A percentile compares a stretch with the other conserved stretches of the same genome.
These are phyloP conservation scores for Brotula barbata DNA, from an alignment of 2,797 vertebrate genomes.

Conservation along the genomic window DNA sequence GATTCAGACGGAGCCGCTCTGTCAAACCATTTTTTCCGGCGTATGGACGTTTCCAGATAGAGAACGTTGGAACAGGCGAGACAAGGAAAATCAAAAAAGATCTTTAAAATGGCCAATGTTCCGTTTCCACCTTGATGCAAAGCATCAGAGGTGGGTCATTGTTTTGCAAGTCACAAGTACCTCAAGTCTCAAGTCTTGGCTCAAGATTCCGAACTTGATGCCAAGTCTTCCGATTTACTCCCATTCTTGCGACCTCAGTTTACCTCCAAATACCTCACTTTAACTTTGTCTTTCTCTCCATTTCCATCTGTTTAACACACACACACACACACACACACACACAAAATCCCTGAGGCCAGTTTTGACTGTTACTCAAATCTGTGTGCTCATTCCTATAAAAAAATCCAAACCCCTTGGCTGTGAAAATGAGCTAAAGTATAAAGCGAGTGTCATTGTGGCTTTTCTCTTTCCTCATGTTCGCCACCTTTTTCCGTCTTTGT, in stretches of 20 bases:
- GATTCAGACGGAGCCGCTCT: too few relatives aligned
- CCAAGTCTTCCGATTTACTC: too few relatives aligned
- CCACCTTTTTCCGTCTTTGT: slow-evolving; percentile 23
- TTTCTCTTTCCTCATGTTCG: slow-evolving; percentile 19
- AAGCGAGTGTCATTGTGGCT: slow-evolving; percentile 1
- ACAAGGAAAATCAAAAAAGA: slow-evolving; percentile 29
- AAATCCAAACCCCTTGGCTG: slow-evolving; percentile 19
- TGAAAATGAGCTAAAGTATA: slow-evolving; percentile 44
- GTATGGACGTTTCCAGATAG: too few relatives aligned
- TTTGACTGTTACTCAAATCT: slow-evolving; percentile 49
- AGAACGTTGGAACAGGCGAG: slow-evolving; percentile 12
- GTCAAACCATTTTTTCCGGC: too few relatives aligned
- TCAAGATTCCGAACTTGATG: too few relatives aligned
- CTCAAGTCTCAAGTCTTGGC: too few relatives aligned
- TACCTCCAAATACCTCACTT: slow-evolving; percentile 21
- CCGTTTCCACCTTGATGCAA: too few relatives aligned
- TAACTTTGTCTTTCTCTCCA: slow-evolving; percentile 12
- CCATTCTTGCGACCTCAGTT: too few relatives aligned
- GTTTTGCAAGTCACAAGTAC: too few relatives aligned
- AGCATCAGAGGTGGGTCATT: too few relatives aligned
- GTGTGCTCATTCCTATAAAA: slow-evolving; percentile 16
- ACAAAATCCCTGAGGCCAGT: slow-evolving; percentile 34
- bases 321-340: slow-evolving; percentile 11
- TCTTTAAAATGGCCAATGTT: slow-evolving; percentile 14
- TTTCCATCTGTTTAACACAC: not conserved